Conservation (phyloP, 1,140 invertebrate species). For the Mactra quadrangularis region DNA sequence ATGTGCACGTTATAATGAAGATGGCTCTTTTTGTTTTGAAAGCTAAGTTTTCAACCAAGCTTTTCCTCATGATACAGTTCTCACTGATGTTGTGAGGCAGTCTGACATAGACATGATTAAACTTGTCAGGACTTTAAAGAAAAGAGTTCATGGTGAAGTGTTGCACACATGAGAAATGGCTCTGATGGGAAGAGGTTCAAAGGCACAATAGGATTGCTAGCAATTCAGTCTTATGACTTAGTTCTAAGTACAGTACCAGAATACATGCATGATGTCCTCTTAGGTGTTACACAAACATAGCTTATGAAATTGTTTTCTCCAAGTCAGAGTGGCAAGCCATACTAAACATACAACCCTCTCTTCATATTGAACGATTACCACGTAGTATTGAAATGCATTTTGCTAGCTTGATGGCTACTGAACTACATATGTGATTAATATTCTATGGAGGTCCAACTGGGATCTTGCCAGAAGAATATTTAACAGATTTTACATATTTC, state of each 20-base stretch:
- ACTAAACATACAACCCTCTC: slow-evolving; percentile 43
- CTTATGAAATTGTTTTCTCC: slow-evolving; percentile 55
- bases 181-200: slow-evolving; percentile 28
- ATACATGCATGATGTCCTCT: slow-evolving; percentile 58
- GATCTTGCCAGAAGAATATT: slow-evolving; percentile 38
- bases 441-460: slow-evolving; percentile 48
- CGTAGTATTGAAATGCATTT: slow-evolving; percentile 61
- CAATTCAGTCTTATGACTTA: slow-evolving; percentile 52
- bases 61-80: neutral
- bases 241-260: slow-evolving; percentile 49
- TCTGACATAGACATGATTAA: neutral
- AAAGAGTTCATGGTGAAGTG: slow-evolving; percentile 43
- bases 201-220: slow-evolving; percentile 45
- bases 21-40: slow-evolving; percentile 27
- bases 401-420: slow-evolving; percentile 53
- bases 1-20: neutral
- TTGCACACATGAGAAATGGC: slow-evolving; percentile 60
- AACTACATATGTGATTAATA: slow-evolving; percentile 55
- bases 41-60: neutral
- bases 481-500: slow-evolving; percentile 47
- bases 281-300: slow-evolving; percentile 50
- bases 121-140: slow-evolving; percentile 26
- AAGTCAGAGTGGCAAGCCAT: slow-evolving; percentile 28
- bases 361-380: slow-evolving; percentile 58
- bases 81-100: slow-evolving; percentile 2